Percentiles rank a stretch among this genome's conserved stretches.
These are phyloP conservation scores for Microplitis deprimator DNA, from an alignment of 2,888 invertebrate species.

Conservation along the genomic window DNA sequence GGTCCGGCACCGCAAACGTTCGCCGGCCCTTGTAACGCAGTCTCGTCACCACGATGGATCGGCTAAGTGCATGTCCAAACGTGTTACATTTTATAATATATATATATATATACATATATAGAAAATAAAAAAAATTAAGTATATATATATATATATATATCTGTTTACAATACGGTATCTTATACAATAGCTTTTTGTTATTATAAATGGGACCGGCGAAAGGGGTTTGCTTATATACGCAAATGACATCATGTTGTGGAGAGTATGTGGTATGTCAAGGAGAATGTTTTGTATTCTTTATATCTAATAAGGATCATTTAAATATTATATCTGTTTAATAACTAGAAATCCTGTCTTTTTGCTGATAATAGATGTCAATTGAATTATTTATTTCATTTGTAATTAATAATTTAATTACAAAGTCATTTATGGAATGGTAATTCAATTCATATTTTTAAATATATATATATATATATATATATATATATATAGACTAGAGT, in stretches of 20 bases:
- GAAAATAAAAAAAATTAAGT: background rate
- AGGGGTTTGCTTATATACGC: background rate
- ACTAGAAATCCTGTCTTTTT: too few relatives aligned
- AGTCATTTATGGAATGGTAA: too few relatives aligned
- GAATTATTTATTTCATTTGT: too few relatives aligned
- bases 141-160: background rate
- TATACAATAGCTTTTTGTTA: background rate
- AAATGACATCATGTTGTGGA: background rate
- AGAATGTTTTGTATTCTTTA: background rate
- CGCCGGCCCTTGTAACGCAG: constrained; percentile 34
- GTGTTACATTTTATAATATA: background rate
- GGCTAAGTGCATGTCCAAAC: constrained; percentile 26
- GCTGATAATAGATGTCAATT: too few relatives aligned
- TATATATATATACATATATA: background rate
- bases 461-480: too few relatives aligned
- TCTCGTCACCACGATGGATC: constrained; percentile 36
- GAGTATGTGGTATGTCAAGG: background rate
- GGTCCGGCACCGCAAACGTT: constrained; percentile 32
- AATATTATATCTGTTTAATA: background rate
- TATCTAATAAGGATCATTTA: background rate
- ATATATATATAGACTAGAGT: too few relatives aligned
- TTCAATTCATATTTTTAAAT: too few relatives aligned
- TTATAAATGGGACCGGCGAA: background rate
- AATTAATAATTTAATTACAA: too few relatives aligned
- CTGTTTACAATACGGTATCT: background rate